These are phyloP conservation scores for Sylvia atricapilla DNA, from an alignment of 2,113 vertebrate genomes.

Conservation along the genomic window DNA sequence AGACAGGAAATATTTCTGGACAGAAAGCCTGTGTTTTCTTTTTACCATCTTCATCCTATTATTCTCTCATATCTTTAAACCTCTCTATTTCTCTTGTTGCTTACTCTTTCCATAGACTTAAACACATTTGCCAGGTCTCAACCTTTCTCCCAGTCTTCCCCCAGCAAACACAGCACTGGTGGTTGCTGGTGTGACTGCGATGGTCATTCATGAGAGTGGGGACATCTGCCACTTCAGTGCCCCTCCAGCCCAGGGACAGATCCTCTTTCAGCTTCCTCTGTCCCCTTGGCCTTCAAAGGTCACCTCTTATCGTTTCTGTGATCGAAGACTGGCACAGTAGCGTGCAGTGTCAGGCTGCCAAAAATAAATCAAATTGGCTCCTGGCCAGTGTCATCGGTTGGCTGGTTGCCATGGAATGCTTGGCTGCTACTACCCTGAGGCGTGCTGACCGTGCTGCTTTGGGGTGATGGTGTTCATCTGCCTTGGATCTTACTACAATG, in stretches of 20 bases:
- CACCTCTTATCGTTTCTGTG: not conserved
- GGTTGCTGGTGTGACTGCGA: not conserved
- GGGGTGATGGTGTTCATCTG: conserved; percentile 9
- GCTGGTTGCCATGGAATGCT: conserved; percentile 25
- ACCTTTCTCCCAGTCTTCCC: not conserved
- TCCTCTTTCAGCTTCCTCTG: conserved; percentile 24
- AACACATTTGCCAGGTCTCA: not conserved
- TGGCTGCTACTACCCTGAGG: not conserved
- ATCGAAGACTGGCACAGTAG: not conserved
- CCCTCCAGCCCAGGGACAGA: not conserved
- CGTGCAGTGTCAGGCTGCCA: not conserved
- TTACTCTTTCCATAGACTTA: not conserved
- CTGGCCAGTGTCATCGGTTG: not conserved
- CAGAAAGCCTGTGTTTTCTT: not conserved
- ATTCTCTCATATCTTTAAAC: not conserved
- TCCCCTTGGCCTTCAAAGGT: conserved; percentile 36
- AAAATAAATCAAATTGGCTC: conserved; percentile 45
- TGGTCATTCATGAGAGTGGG: not conserved
- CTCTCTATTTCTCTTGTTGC: not conserved
- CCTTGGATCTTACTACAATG: conserved; percentile 34
- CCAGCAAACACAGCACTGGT: not conserved
- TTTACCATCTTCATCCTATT: not conserved
- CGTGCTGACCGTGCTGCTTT: not conserved
- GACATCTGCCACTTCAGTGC: conserved; percentile 8
- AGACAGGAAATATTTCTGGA: not conserved